phyloP scores from a whole-genome alignment of 2,888 invertebrate species.

The Meghimatium bilineatum region DNA sequence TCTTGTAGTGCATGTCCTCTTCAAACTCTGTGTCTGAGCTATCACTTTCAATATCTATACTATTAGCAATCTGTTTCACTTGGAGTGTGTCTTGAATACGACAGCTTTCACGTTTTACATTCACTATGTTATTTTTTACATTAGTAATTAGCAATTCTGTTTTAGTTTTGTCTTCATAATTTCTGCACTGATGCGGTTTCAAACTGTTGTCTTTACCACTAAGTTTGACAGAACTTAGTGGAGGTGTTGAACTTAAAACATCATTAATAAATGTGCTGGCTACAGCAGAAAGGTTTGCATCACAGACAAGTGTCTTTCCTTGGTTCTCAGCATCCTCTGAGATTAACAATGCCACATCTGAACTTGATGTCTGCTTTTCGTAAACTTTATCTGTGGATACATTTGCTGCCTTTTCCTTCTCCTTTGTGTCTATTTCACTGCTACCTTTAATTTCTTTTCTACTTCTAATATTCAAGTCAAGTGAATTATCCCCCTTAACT shows the following conservation, averaged over 20 bases:
- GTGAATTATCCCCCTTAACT: not conserved
- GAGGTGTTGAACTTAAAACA: slow-evolving; percentile 5
- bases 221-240: not conserved
- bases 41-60: slow-evolving; percentile 2
- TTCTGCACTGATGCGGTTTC: not conserved
- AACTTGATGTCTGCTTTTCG: not conserved
- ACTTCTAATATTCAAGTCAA: not conserved
- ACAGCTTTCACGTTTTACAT: not conserved
- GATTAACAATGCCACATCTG: not conserved
- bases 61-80: not conserved
- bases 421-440: not conserved
- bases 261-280: slow-evolving; percentile 2
- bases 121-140: slow-evolving; percentile 16
- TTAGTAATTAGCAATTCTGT: not conserved
- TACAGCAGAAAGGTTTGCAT: not conserved
- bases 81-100: slow-evolving; percentile 5
- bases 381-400: not conserved
- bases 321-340: slow-evolving; percentile 10
- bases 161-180: not conserved
- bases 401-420: slow-evolving; percentile 30
- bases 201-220: not conserved
- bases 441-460: not conserved
- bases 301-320: not conserved
- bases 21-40: slow-evolving; percentile 27
- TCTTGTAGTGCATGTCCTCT: slow-evolving; percentile 75